phyloP scores from a whole-genome alignment of 1,140 invertebrate species.

The Goniozus legneri region DNA sequence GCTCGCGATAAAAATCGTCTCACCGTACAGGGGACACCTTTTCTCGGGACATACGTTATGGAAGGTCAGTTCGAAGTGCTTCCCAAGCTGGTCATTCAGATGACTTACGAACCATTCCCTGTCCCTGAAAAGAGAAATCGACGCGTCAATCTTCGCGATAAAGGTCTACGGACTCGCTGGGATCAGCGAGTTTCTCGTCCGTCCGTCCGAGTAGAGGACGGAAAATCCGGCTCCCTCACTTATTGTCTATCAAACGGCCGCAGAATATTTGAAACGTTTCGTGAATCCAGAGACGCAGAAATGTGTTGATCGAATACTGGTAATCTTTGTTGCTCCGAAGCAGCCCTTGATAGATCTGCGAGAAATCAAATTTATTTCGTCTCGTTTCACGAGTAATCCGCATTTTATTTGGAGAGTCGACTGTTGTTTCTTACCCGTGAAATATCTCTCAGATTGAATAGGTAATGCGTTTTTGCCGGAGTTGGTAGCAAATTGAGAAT shows the following conservation, averaged over 20 bases:
- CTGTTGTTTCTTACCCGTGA: too few relatives aligned
- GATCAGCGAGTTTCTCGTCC: too few relatives aligned
- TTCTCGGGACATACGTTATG: constrained; percentile 76
- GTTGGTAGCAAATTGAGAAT: constrained; percentile 74
- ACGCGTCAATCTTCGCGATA: too few relatives aligned
- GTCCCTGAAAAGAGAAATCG: constrained; percentile 56
- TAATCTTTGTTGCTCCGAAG: constrained; percentile 71
- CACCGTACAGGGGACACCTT: constrained; percentile 71
- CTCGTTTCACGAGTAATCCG: too few relatives aligned
- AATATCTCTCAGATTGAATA: constrained; percentile 84
- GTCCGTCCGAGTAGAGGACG: too few relatives aligned
- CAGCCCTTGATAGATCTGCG: constrained; percentile 68
- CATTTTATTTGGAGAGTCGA: too few relatives aligned
- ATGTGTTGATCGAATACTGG: constrained; percentile 66
- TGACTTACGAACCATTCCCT: constrained; percentile 70
- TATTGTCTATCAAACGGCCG: constrained; percentile 75
- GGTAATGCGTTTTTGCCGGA: constrained; percentile 83
- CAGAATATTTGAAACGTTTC: constrained; percentile 79
- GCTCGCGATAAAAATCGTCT: too few relatives aligned
- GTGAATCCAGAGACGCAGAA: constrained; percentile 79
- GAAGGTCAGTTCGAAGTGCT: constrained; percentile 74
- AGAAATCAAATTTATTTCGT: constrained; percentile 16
- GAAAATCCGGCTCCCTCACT: constrained; percentile 55
- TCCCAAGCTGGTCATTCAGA: constrained; percentile 68
- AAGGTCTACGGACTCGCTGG: background rate